Evolutionary conservation across 2,888 invertebrate genomes (phyloP).

Genomic region (Dione juno): DNA sequence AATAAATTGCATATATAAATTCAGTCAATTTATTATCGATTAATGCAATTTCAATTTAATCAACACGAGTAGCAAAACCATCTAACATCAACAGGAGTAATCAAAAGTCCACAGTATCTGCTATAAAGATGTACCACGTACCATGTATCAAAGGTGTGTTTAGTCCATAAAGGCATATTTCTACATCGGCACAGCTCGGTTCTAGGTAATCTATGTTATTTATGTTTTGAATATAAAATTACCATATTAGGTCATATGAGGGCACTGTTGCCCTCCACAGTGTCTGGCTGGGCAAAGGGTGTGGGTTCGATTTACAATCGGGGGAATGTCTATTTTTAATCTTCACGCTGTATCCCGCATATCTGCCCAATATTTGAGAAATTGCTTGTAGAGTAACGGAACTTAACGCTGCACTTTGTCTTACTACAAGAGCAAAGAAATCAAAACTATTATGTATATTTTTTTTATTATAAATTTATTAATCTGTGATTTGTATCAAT

Average conservation of each 20-base stretch:
- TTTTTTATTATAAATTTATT: too few relatives aligned
- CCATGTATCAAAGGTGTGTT: conserved; percentile 21
- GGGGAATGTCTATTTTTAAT: neutral
- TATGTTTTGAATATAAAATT: neutral
- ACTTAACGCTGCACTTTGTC: too few relatives aligned
- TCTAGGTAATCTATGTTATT: neutral
- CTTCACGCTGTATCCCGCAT: neutral
- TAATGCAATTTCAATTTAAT: neutral
- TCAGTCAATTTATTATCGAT: too few relatives aligned
- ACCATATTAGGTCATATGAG: neutral
- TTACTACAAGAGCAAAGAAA: too few relatives aligned
- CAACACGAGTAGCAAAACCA: neutral
- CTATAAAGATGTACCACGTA: conserved; percentile 10
- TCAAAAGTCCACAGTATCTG: conserved; percentile 1
- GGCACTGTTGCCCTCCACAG: neutral
- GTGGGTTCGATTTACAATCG: neutral
- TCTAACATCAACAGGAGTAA: neutral
- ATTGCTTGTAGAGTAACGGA: too few relatives aligned
- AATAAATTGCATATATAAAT: too few relatives aligned
- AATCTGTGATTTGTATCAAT: too few relatives aligned
- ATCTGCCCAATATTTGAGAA: too few relatives aligned
- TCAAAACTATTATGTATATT: too few relatives aligned
- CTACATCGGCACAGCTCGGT: conserved; percentile 8
- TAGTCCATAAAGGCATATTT: conserved; percentile 23
- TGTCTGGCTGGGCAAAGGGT: neutral